Conservation (phyloP, 2,797 vertebrate genomes). For the Ciconia nigra region DNA sequence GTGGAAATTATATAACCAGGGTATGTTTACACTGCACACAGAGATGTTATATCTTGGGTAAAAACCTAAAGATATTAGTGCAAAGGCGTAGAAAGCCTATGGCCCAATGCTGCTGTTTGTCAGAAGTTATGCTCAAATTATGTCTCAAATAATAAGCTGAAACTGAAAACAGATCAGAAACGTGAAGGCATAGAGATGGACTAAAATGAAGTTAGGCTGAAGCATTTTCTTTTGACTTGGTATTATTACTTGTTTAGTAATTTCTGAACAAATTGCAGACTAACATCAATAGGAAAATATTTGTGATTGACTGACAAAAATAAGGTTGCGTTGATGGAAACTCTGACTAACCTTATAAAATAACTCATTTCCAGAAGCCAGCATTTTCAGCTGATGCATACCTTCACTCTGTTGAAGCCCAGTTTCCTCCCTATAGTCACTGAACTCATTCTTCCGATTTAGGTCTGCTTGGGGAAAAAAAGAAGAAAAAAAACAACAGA, state of each 20-base stretch:
- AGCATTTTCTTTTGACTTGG: neutral
- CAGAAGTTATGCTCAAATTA: neutral
- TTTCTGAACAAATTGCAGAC: neutral
- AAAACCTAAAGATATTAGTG: neutral
- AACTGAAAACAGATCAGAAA: neutral
- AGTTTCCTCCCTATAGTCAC: neutral
- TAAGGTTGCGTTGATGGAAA: neutral
- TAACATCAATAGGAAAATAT: slow-evolving; percentile 47
- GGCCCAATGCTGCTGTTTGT: neutral
- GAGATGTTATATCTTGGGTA: neutral
- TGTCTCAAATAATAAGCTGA: neutral
- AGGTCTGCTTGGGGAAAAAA: neutral
- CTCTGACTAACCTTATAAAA: slow-evolving; percentile 16
- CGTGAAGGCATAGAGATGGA: rapidly evolving
- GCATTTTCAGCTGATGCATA: neutral
- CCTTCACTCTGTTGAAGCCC: neutral
- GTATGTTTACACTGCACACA: neutral
- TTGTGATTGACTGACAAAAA: slow-evolving; percentile 24
- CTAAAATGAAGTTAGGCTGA: neutral
- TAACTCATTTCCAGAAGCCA: neutral
- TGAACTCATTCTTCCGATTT: neutral
- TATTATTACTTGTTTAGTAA: slow-evolving; percentile 27
- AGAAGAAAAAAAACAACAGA: neutral
- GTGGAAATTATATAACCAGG: neutral
- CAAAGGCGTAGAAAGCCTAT: neutral